Evolutionary conservation across 2,888 invertebrate genomes (phyloP), one percentile per base, ranked within the genome.

Genomic region (Homarus gammarus): DNA sequence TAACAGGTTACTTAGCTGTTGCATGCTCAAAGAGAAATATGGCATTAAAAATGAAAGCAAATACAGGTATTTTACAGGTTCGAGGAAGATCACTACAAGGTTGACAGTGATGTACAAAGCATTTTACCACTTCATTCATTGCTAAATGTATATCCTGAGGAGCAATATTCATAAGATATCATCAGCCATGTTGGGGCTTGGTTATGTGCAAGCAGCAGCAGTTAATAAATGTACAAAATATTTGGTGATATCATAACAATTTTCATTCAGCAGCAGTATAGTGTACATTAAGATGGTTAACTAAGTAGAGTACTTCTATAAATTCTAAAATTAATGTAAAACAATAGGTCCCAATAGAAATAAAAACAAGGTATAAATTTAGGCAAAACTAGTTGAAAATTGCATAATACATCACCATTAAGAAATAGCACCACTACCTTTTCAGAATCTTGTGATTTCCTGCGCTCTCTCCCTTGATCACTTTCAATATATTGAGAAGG

Each of bases 341-440:
- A 64, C 64, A 27, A 64, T 22, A 64, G 56, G n/a, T n/a, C n/a
- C n/a, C n/a, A n/a, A n/a, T n/a, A n/a, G n/a, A n/a, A n/a, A n/a
- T n/a, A n/a, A n/a, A n/a, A n/a, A n/a, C n/a, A n/a, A 44, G 5
- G 12, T 44, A 44, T 44, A 44, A 8, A 44, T 44, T 49, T 73
- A 5, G 38, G 38, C 73, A 18, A 15, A 84, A 56, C 8, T 12
- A 31, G 40, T 78, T 77, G 49, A 77, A 77, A 64, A 44, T 61
- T 85, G 77, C 68, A 44, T 61, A 72, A 72, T 72, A 78, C 38
- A 79, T 83, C 72, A 83, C 22, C 18, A 82, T 40, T 40, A 36
- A n/a, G 51, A 83, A 84, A 36, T 40, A 33, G 51, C n/a, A 61
- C 75, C 56, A 84, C 84, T 84, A 84, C 84, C 84, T 84, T 84